Base-by-base conservation (phyloP, 2,113 vertebrate genomes). In the Cololabis saira region DNA sequence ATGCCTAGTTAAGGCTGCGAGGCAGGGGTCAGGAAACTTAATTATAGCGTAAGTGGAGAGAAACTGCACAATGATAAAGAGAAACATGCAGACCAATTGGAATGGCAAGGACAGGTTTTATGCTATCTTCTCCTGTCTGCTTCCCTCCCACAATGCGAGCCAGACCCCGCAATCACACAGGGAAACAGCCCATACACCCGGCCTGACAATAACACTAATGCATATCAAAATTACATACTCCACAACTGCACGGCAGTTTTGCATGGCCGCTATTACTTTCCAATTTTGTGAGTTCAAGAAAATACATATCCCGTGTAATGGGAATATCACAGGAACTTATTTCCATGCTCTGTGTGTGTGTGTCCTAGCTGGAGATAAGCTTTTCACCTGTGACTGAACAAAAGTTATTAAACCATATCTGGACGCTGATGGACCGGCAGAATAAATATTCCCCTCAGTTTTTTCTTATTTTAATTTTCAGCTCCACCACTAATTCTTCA, bases 61-160 rank as follows among this genome's bases (percentile, higher is more conserved):
- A 98, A 97, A 96, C 95, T 95, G 94, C 95, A 92, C 94, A 94
- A 95, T 96, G 95, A 97, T 97, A 96, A 96, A 97, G 95, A 95
- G 95, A 95, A 97, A 96, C 95, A 97, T 96, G 95, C 94, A 95
- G 94, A 93, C 93, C 92, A 94, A 96, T 95, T 96, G 95, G 94
- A 95, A 94, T 95, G 95, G 95, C 96, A 97, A 97, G 96, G 96
- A 97, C 95, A 95, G 94, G 94, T 96, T 96, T 97, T 96, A 97
- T 97, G 95, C 95, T 95, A 94, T 96, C 94, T 95, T 90, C 94
- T 94, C 94, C 94, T 91, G 93, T 93, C 95, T 94, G 94, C 94
- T 64, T 95, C 93, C 93, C 94, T 93, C 93, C 94, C 94, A 96
- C 96, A 95, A 95, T 94, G 80, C 87, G 92, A 91, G 88, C 91